Conservation (phyloP, 2,888 invertebrate genomes). For the Chelonus formosanus region DNA sequence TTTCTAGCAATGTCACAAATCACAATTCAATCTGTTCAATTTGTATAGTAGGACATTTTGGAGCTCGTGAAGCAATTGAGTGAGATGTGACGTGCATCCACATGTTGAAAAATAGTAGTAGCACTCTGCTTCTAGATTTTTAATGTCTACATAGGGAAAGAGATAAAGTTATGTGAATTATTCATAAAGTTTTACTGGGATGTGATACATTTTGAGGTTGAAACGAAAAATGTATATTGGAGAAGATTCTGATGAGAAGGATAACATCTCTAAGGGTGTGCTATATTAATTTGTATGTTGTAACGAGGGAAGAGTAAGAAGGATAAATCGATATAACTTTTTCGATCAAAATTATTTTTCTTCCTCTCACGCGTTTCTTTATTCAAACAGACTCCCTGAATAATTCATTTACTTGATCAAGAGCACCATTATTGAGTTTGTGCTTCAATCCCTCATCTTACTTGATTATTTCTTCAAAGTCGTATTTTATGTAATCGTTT, state of each 20-base stretch:
- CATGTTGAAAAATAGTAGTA: background rate
- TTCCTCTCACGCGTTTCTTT: conserved; percentile 1
- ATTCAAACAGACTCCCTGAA: conserved; percentile 24
- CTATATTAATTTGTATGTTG: conserved; percentile 9
- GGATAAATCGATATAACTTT: conserved; percentile 22
- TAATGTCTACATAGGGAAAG: background rate
- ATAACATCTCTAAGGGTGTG: too few species aligned
- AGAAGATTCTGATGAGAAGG: conserved; percentile 1
- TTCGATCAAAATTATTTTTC: conserved; percentile 24
- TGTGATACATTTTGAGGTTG: background rate
- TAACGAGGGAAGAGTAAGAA: background rate
- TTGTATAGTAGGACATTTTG: background rate
- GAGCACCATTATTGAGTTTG: background rate
- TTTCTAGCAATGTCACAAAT: background rate
- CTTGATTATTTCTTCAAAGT: background rate
- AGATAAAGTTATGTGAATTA: background rate
- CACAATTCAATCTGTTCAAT: conserved; percentile 7
- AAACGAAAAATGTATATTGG: background rate
- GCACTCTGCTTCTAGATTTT: background rate
- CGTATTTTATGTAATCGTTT: conserved; percentile 10
- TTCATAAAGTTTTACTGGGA: background rate
- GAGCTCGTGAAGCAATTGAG: background rate
- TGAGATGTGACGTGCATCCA: background rate
- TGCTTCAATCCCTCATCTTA: background rate
- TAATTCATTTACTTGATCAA: conserved; percentile 16